Conservation (phyloP, 1,140 invertebrate species). For the Melitaea cinxia region DNA sequence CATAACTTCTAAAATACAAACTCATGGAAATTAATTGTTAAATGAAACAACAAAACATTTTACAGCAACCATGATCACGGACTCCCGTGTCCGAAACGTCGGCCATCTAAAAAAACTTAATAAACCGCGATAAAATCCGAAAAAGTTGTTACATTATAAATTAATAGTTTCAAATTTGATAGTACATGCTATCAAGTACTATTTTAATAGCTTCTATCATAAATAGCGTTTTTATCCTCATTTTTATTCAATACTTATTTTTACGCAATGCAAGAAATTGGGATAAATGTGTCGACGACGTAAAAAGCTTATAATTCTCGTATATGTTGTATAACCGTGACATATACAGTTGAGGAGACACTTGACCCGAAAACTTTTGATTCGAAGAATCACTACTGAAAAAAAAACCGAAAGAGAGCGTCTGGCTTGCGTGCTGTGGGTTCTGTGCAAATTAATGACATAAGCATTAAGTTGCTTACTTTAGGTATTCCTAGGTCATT, state of each 20-base stretch:
- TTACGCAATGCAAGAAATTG: constrained; percentile 31
- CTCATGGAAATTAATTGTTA: no score
- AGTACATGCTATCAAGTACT: no score
- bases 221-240: constrained; percentile 8
- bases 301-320: constrained; percentile 35
- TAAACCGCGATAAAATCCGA: no score
- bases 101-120: no score
- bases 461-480: no score
- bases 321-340: constrained; percentile 32
- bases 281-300: constrained; percentile 20
- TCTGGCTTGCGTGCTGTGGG: not conserved
- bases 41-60: no score
- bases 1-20: no score
- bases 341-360: constrained; percentile 27
- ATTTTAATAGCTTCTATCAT: constrained; percentile 4
- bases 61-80: no score
- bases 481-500: no score
- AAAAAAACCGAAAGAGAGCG: constrained; percentile 2
- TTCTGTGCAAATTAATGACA: not conserved
- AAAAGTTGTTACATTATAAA: no score
- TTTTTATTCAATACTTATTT: constrained; percentile 19
- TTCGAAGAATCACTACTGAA: constrained; percentile 34
- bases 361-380: constrained; percentile 39
- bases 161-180: no score
- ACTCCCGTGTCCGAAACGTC: no score